Conservation (phyloP, 2,888 invertebrate genomes). For the Penaeus monodon region DNA sequence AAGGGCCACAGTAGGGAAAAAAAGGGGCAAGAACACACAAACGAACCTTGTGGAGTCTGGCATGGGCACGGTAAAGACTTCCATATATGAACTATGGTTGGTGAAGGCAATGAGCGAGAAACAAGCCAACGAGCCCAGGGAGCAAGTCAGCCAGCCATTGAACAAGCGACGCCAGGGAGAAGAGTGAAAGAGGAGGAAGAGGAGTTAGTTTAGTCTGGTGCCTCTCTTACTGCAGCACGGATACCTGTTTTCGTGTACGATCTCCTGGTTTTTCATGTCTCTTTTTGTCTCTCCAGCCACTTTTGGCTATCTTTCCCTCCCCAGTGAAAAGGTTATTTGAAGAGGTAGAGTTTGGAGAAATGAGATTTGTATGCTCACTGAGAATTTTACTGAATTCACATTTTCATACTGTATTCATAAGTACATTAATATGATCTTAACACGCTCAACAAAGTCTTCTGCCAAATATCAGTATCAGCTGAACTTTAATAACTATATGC, state of each 20-base stretch:
- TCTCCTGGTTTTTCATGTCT: not conserved
- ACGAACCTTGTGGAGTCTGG: conserved; percentile 44
- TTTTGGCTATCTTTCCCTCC: no score
- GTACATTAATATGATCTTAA: no score
- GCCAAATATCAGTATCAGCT: no score
- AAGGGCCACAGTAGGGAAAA: no score
- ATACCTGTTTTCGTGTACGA: not conserved
- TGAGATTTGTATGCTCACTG: no score
- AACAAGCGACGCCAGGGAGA: conserved; percentile 37
- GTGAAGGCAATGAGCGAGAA: conserved; percentile 27
- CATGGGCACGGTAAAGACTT: conserved; percentile 54
- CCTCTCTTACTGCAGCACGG: not conserved
- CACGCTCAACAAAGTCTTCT: no score
- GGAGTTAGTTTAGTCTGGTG: conserved; percentile 29
- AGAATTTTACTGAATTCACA: no score
- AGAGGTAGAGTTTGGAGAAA: no score
- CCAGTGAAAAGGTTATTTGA: no score
- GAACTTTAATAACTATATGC: no score
- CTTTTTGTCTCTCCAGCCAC: not conserved
- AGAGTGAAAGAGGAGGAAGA: conserved; percentile 24
- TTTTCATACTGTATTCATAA: no score
- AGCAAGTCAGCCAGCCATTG: conserved; percentile 38
- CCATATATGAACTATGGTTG: conserved; percentile 51
- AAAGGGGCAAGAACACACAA: conserved; percentile 17
- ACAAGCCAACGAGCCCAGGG: conserved; percentile 26